These are phyloP conservation scores for Micropoecilia bifurca DNA, from an alignment of 2,797 vertebrate species.

Conservation along the genomic window DNA sequence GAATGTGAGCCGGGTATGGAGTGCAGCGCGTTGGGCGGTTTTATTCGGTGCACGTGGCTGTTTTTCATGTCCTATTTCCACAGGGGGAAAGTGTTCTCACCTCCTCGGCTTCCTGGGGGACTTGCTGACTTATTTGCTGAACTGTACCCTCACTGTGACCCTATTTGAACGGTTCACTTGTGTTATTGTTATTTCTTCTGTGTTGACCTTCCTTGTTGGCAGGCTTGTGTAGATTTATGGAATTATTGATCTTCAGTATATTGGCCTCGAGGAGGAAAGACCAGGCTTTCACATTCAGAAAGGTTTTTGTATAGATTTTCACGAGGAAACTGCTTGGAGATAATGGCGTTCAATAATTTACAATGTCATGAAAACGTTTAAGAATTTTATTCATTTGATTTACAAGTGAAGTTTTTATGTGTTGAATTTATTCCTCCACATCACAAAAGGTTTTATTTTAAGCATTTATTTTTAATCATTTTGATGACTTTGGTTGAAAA, in stretches of 20 bases:
- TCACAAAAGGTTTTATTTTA: neutral
- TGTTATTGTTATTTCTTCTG: slow-evolving; percentile 55
- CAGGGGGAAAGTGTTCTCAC: slow-evolving; percentile 45
- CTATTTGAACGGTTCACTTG: slow-evolving; percentile 55
- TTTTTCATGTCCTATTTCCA: slow-evolving; percentile 70
- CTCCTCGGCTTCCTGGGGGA: slow-evolving; percentile 44
- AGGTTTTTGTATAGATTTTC: slow-evolving; percentile 39
- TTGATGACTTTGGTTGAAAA: neutral
- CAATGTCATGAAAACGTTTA: neutral
- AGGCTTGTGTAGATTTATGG: slow-evolving; percentile 45
- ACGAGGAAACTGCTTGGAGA: slow-evolving; percentile 4
- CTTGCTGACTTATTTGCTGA: slow-evolving; percentile 63
- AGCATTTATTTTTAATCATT: neutral
- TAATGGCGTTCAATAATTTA: neutral
- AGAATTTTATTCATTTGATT: neutral
- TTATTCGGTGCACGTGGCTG: slow-evolving; percentile 63
- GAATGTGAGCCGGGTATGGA: slow-evolving; percentile 75
- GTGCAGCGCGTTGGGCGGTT: slow-evolving; percentile 58
- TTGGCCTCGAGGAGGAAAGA: slow-evolving; percentile 37
- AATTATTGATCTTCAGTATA: slow-evolving; percentile 58
- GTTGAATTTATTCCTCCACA: neutral
- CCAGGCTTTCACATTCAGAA: slow-evolving; percentile 39
- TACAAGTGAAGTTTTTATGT: neutral
- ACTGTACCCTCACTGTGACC: slow-evolving; percentile 57
- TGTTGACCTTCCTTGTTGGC: slow-evolving; percentile 46